Percentiles rank a stretch among this genome's conserved stretches.
phyloP scores from a whole-genome alignment of 2,113 vertebrate species.

The Erythrocebus patas region DNA sequence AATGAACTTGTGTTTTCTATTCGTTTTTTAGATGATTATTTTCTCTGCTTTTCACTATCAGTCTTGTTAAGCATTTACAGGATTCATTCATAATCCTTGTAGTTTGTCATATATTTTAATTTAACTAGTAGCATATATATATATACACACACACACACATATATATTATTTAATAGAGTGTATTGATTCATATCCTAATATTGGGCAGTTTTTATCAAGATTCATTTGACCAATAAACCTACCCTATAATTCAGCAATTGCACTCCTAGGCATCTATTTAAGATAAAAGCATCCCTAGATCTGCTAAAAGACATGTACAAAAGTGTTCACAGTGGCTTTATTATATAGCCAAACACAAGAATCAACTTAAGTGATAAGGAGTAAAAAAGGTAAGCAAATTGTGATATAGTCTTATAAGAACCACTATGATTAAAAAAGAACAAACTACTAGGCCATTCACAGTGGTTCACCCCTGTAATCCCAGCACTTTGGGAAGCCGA shows the following conservation, averaged over 20 bases:
- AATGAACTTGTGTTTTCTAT: neutral
- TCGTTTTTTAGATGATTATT: neutral
- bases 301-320: neutral
- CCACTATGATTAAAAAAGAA: neutral
- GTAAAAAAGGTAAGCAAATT: neutral
- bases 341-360: neutral
- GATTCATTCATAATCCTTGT: neutral
- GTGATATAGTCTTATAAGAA: neutral
- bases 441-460: too few species aligned
- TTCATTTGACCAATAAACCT: neutral
- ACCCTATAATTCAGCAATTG: neutral
- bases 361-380: neutral
- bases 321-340: neutral
- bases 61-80: neutral
- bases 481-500: too few species aligned
- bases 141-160: too few species aligned
- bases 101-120: neutral
- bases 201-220: neutral
- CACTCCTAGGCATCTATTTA: neutral
- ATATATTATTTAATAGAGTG: neutral
- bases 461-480: too few species aligned
- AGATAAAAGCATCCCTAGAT: neutral
- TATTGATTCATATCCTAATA: neutral
- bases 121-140: neutral
- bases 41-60: neutral